phyloP scores from a whole-genome alignment of 2,888 invertebrate genomes.

The Caenorhabditis virilis region DNA sequence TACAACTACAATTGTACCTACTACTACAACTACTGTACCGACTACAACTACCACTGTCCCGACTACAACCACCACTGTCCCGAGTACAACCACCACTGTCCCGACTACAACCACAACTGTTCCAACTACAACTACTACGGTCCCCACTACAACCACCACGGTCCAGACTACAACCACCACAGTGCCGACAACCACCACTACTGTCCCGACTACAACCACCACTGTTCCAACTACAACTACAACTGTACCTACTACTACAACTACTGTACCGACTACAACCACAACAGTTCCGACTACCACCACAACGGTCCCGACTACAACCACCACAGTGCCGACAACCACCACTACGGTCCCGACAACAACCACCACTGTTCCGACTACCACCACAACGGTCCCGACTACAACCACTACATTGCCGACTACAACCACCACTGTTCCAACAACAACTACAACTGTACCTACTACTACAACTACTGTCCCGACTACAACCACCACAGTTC shows the following conservation, averaged over 20 bases:
- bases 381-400: background rate
- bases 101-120: conserved; percentile 9
- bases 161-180: background rate
- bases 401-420: conserved; percentile 8
- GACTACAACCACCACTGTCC: conserved; percentile 10
- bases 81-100: conserved; percentile 10
- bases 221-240: conserved; percentile 16
- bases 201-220: conserved; percentile 7
- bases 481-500: conserved; percentile 8
- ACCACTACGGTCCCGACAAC: conserved; percentile 5
- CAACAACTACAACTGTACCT: conserved; percentile 5
- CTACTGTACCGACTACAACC: conserved; percentile 5
- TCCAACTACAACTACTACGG: background rate
- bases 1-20: conserved; percentile 4
- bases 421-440: background rate
- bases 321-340: conserved; percentile 9
- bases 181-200: background rate
- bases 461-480: conserved; percentile 6
- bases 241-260: conserved; percentile 1
- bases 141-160: conserved; percentile 5
- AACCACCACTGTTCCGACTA: conserved; percentile 9
- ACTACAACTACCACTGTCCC: background rate
- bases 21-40: conserved; percentile 11
- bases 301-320: conserved; percentile 6
- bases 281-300: conserved; percentile 10